Evolutionary conservation across 2,797 vertebrate genomes (phyloP), one percentile per base, ranked within the genome.

Genomic region (Pseudochirops corinnae): DNA sequence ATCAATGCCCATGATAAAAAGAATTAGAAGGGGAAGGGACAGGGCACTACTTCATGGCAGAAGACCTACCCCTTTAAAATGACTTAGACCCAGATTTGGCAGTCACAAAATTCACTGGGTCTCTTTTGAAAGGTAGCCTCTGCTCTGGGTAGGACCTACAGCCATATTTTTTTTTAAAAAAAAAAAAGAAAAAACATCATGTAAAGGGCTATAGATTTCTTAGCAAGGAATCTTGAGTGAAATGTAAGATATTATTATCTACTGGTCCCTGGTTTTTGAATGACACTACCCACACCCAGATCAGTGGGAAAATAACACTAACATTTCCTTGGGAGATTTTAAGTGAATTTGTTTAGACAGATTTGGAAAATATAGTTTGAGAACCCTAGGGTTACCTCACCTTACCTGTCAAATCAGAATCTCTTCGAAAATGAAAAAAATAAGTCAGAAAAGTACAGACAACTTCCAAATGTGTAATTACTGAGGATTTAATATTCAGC

Each of bases 361-460:
- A 97, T 91, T 50, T 46, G 91, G 93, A 94, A 97, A 97, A 97
- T 52, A 93, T n/a, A 67, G 56, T 96, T 93, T 90, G 97, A 95
- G 94, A 93, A 94, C 67, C 95, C 18, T 0, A 92, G 60, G 55
- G 94, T 97, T 97, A 94, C 96, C 94, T 96, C 90, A 94, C 56
- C 94, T 93, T 93, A 95, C 46, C 92, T 96, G 97, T 95, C 97
- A 97, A 95, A 94, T 2, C 94, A 93, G 82, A 94, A 94, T 94
- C 90, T 92, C 93, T 96, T 58, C 55, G 87, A 90, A 53, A 60
- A 60, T 92, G 55, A 93, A 93, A 96, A 39, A 92, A 33, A 46
- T 50, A n/a, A 90, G 91, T 74, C 31, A 39, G 91, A 87, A 87
- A 87, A 87, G 39, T 87, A 26, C 6, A 82, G 39, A 26, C 21